These are phyloP conservation scores for Plutella xylostella DNA, from an alignment of 2,888 invertebrate genomes.

Conservation along the genomic window DNA sequence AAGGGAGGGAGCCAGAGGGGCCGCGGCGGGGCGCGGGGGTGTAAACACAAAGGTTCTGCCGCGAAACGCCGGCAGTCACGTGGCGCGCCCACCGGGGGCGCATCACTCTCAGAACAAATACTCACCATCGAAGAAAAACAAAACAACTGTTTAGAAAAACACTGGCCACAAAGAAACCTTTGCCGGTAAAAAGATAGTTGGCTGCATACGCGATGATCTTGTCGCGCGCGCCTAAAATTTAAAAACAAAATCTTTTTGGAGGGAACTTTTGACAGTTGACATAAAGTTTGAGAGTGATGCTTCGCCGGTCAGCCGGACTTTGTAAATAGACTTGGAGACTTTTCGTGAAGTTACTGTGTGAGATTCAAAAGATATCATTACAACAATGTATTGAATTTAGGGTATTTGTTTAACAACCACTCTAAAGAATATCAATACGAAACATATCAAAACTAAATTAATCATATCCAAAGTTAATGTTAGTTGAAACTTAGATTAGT, in stretches of 20 bases:
- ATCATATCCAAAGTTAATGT: slow-evolving; percentile 32
- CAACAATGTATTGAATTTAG: slow-evolving; percentile 44
- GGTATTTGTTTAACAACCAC: slow-evolving; percentile 56
- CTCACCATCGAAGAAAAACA: slow-evolving; percentile 19
- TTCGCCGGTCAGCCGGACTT: slow-evolving; percentile 3
- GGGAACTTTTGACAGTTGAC: slow-evolving; percentile 3
- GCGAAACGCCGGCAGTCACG: slow-evolving; percentile 59
- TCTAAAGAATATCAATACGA: slow-evolving; percentile 66
- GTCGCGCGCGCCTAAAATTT: no score
- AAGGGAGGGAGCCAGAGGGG: not conserved
- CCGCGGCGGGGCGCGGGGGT: slow-evolving; percentile 30
- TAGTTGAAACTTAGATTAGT: no score
- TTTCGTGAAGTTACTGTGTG: no score
- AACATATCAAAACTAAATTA: slow-evolving; percentile 57
- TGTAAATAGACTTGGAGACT: not conserved
- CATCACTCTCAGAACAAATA: slow-evolving; percentile 46
- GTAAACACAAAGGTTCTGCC: slow-evolving; percentile 59
- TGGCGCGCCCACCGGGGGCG: slow-evolving; percentile 65
- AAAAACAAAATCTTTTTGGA: not conserved
- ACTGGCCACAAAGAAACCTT: not conserved
- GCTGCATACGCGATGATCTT: not conserved
- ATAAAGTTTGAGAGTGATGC: slow-evolving; percentile 8
- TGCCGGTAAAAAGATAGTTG: not conserved
- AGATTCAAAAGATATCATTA: not conserved
- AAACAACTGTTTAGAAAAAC: slow-evolving; percentile 15